These are phyloP conservation scores for Catharus bicknelli DNA, from an alignment of 2,113 vertebrate species.

Conservation along the genomic window DNA sequence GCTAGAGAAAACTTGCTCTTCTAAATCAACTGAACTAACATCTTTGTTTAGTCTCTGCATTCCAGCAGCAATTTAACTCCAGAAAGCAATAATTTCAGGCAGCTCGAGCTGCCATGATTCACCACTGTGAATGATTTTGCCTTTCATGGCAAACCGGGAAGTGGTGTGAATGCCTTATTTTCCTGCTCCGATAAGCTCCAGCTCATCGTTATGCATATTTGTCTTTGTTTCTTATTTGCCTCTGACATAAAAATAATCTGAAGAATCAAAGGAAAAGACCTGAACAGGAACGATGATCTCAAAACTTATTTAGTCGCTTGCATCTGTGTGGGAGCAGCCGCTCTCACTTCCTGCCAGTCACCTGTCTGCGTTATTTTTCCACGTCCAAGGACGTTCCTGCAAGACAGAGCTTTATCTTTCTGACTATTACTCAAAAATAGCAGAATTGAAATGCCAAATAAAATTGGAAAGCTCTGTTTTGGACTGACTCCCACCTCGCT, in stretches of 20 bases:
- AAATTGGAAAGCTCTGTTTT: conserved; percentile 27
- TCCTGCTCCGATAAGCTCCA: conserved; percentile 76
- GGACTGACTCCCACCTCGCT: background rate
- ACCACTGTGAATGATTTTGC: conserved; percentile 71
- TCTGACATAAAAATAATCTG: conserved; percentile 68
- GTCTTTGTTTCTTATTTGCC: conserved; percentile 77
- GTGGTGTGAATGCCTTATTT: conserved; percentile 68
- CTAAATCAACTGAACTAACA: conserved; percentile 44
- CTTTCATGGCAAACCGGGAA: conserved; percentile 71
- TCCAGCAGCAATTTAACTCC: conserved; percentile 69
- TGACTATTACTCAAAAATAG: background rate
- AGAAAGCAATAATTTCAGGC: conserved; percentile 69
- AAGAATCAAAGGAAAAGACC: conserved; percentile 73
- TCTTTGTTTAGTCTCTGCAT: conserved; percentile 62
- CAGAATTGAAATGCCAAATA: conserved; percentile 2
- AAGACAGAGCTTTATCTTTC: conserved; percentile 9
- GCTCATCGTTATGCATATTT: conserved; percentile 72
- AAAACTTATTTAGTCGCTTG: conserved; percentile 64
- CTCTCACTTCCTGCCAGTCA: conserved; percentile 53
- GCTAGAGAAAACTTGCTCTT: conserved; percentile 10
- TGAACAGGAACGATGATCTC: conserved; percentile 67
- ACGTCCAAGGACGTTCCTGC: background rate
- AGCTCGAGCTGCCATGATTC: conserved; percentile 66
- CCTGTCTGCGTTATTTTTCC: conserved; percentile 11
- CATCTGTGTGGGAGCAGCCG: conserved; percentile 39